Evolutionary conservation across 1,140 invertebrate species (phyloP).

Genomic region (Acromyrmex heyeri): DNA sequence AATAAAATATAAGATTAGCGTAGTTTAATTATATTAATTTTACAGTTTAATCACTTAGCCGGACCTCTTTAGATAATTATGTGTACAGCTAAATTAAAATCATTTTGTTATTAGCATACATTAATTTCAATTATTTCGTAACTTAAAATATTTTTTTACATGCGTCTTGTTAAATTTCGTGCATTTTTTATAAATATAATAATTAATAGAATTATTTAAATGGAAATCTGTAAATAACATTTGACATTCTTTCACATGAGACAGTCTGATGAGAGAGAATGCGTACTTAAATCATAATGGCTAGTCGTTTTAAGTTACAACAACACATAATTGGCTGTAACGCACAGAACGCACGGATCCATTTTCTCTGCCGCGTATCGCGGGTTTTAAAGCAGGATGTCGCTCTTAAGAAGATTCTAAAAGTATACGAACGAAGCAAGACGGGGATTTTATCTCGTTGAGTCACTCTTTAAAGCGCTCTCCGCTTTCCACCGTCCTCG

Average conservation of each 20-base stretch:
- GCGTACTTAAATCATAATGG: neutral
- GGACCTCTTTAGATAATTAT: neutral
- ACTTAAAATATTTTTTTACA: neutral
- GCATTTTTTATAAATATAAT: neutral
- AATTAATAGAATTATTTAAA: neutral
- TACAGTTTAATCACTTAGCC: neutral
- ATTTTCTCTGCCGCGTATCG: neutral
- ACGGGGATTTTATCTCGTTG: constrained; percentile 62
- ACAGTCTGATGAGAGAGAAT: neutral
- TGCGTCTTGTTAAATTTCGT: neutral
- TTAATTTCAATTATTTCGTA: neutral
- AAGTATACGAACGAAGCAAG: neutral
- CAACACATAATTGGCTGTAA: constrained; percentile 13
- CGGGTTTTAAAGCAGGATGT: neutral
- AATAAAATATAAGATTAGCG: constrained; percentile 14
- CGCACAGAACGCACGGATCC: neutral
- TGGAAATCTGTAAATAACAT: neutral
- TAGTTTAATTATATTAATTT: constrained; percentile 29
- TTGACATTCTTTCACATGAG: neutral
- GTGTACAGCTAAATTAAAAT: neutral
- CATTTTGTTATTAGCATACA: neutral
- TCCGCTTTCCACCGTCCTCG: constrained; percentile 22
- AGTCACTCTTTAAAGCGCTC: constrained; percentile 64
- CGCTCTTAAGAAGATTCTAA: neutral
- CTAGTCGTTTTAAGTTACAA: constrained; percentile 23